These are phyloP conservation scores for Ctenomys sociabilis DNA, from an alignment of 2,113 vertebrate species.

Conservation along the genomic window DNA sequence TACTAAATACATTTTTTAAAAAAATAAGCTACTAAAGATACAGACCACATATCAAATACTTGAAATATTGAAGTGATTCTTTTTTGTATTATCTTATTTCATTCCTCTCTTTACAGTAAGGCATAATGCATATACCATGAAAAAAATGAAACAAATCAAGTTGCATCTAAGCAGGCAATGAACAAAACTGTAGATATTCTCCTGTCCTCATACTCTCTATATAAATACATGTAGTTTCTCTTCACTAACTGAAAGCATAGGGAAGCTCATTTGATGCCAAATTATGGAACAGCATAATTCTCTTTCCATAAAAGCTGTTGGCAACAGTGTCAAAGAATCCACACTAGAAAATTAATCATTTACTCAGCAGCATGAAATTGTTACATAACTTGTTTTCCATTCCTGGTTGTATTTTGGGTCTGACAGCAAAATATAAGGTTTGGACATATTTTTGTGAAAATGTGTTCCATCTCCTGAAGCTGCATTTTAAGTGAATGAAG, in stretches of 20 bases:
- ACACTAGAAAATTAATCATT: constrained; percentile 61
- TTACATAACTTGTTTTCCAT: not conserved
- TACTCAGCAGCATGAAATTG: not conserved
- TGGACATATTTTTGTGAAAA: not conserved
- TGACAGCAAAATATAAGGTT: not conserved
- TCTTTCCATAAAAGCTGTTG: constrained; percentile 19
- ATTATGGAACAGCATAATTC: not conserved
- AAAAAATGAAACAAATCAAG: constrained; percentile 5
- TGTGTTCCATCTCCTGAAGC: constrained; percentile 30
- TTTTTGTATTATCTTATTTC: constrained; percentile 12
- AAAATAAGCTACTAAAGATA: not conserved
- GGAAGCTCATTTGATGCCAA: not conserved
- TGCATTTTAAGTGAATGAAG: constrained; percentile 2
- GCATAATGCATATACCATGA: not conserved
- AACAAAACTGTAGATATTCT: not conserved
- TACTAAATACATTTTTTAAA: too few relatives aligned
- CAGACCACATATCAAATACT: not conserved
- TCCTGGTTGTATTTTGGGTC: not conserved
- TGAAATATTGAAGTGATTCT: not conserved
- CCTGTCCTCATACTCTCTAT: not conserved
- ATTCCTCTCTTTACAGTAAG: not conserved
- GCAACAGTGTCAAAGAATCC: constrained; percentile 23
- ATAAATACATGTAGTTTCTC: not conserved
- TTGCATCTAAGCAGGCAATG: not conserved
- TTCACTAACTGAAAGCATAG: constrained; percentile 32